A percentile compares a stretch with the other conserved stretches of the same genome.
Conservation (phyloP, 2,888 invertebrate genomes). For the Perithous albicinctus region DNA sequence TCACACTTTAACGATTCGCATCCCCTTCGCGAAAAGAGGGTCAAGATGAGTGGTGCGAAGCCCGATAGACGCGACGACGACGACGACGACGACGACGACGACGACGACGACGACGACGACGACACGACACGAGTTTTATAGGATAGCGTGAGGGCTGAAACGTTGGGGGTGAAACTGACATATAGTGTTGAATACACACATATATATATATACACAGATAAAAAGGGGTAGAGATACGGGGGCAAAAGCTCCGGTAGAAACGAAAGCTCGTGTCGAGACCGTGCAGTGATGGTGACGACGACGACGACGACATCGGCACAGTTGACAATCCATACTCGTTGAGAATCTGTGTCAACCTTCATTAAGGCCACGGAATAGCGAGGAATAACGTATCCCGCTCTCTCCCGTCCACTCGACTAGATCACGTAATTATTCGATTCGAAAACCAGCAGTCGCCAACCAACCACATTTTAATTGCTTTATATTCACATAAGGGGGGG, state of each 20-base stretch:
- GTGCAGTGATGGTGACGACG: slow-evolving; percentile 45
- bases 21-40: slow-evolving; percentile 68
- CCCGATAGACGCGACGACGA: slow-evolving; percentile 67
- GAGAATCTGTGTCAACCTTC: slow-evolving; percentile 76
- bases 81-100: slow-evolving; percentile 47
- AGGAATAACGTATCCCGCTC: slow-evolving; percentile 66
- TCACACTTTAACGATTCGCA: slow-evolving; percentile 61
- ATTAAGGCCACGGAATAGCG: slow-evolving; percentile 70
- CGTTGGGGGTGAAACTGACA: slow-evolving; percentile 6
- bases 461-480: slow-evolving; percentile 39
- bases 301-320: slow-evolving; percentile 58
- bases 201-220: not conserved
- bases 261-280: slow-evolving; percentile 40
- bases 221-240: slow-evolving; percentile 24
- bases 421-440: slow-evolving; percentile 59
- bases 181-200: slow-evolving; percentile 6
- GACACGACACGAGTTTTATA: slow-evolving; percentile 70
- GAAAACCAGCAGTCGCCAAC: slow-evolving; percentile 21
- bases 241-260: slow-evolving; percentile 44
- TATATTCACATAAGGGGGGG: not conserved
- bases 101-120: slow-evolving; percentile 45
- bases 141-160: slow-evolving; percentile 67
- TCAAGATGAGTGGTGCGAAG: slow-evolving; percentile 73
- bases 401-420: slow-evolving; percentile 29
- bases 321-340: slow-evolving; percentile 66